Conservation (phyloP, 2,888 invertebrate genomes). For the Athalia cordata region DNA sequence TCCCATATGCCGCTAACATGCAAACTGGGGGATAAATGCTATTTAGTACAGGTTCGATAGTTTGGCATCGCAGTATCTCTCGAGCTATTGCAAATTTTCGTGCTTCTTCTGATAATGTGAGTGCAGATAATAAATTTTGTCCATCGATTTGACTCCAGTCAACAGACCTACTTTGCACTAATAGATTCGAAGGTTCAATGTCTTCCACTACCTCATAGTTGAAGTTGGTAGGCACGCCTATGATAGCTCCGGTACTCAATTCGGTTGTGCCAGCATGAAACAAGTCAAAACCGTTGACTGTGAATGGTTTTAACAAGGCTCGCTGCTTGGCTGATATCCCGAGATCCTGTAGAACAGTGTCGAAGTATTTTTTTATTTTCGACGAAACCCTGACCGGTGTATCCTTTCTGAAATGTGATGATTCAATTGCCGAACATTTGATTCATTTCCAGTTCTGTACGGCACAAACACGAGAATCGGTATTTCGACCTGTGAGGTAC, state of each 20-base stretch:
- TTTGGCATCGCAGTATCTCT: conserved; percentile 81
- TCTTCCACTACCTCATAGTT: conserved; percentile 76
- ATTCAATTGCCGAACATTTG: conserved; percentile 26
- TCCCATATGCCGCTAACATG: conserved; percentile 75
- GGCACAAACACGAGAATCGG: no score
- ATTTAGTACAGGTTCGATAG: conserved; percentile 77
- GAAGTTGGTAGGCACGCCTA: conserved; percentile 87
- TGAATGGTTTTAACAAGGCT: conserved; percentile 79
- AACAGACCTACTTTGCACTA: conserved; percentile 78
- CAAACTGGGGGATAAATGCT: conserved; percentile 67
- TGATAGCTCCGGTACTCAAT: conserved; percentile 77
- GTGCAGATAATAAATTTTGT: conserved; percentile 78
- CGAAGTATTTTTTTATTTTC: conserved; percentile 74
- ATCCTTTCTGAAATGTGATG: conserved; percentile 76
- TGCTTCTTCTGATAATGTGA: conserved; percentile 86
- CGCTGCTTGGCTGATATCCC: conserved; percentile 75
- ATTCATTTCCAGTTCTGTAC: not conserved
- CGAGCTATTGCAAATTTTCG: conserved; percentile 88
- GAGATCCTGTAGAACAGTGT: conserved; percentile 78
- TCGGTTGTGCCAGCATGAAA: conserved; percentile 80
- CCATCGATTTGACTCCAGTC: conserved; percentile 81
- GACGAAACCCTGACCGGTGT: conserved; percentile 76
- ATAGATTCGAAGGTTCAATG: conserved; percentile 78
- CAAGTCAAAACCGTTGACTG: conserved; percentile 83
- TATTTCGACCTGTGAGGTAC: no score